Percentiles rank a stretch among this genome's conserved stretches.
phyloP scores from a whole-genome alignment of 2,888 invertebrate genomes.

The Mystacides longicornis region DNA sequence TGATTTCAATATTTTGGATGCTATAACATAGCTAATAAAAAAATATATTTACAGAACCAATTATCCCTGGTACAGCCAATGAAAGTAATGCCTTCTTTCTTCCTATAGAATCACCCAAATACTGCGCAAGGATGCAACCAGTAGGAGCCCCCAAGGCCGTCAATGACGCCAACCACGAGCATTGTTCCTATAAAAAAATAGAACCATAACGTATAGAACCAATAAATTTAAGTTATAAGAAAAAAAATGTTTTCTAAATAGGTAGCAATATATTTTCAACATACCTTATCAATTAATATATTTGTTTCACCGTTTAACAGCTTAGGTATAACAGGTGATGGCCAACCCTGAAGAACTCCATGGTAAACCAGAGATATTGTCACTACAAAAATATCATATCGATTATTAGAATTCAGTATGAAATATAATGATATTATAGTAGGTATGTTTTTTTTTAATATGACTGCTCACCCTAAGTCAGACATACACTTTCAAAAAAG shows the following conservation, averaged over 20 bases:
- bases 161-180: conserved; percentile 52
- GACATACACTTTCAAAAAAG: too few relatives aligned
- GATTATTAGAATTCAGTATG: too few relatives aligned
- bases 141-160: conserved; percentile 49
- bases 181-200: conserved; percentile 36
- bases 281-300: conserved; percentile 40
- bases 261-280: conserved; percentile 20
- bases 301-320: conserved; percentile 41
- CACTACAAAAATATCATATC: conserved; percentile 32
- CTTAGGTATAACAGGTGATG: conserved; percentile 51
- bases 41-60: conserved; percentile 43
- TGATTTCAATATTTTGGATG: too few relatives aligned
- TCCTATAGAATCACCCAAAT: conserved; percentile 50
- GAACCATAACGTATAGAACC: not conserved
- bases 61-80: conserved; percentile 44
- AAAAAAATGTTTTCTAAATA: not conserved
- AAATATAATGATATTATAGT: too few relatives aligned
- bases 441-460: too few relatives aligned
- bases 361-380: conserved; percentile 43
- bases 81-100: conserved; percentile 47
- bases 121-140: conserved; percentile 49
- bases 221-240: not conserved
- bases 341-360: conserved; percentile 45
- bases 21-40: too few relatives aligned
- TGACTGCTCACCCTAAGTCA: too few relatives aligned